Evolutionary conservation across 1,140 invertebrate species (phyloP).

Genomic region (Conus betulinus): DNA sequence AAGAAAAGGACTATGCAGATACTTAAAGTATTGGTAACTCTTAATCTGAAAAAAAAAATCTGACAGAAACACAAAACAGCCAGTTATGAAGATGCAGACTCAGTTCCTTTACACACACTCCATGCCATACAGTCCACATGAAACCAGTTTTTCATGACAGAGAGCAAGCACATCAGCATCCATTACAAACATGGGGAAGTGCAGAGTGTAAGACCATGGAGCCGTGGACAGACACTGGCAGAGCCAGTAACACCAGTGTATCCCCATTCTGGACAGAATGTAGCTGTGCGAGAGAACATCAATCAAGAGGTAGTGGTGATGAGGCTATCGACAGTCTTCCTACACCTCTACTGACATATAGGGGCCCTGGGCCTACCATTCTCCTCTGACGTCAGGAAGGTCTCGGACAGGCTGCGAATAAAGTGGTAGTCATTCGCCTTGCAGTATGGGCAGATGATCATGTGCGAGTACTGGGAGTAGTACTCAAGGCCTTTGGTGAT

Average conservation of each 20-base stretch:
- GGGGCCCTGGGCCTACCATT: background rate
- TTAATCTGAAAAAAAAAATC: too few species aligned
- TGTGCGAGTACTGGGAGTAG: conserved; percentile 96
- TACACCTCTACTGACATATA: conserved; percentile 61
- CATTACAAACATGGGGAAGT: too few species aligned
- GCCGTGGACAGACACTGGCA: too few species aligned
- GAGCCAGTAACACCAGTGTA: background rate
- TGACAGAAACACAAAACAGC: too few species aligned
- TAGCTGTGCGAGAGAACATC: background rate
- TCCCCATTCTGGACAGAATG: background rate
- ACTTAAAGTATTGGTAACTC: too few species aligned
- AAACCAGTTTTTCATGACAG: too few species aligned
- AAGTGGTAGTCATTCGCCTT: conserved; percentile 93
- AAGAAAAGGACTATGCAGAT: too few species aligned
- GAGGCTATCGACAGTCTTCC: background rate
- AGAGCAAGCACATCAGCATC: too few species aligned
- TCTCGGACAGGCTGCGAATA: conserved; percentile 84
- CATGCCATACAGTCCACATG: too few species aligned
- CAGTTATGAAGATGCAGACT: too few species aligned
- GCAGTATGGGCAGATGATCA: conserved; percentile 93
- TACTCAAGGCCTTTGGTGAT: conserved; percentile 83
- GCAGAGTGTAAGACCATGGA: too few species aligned
- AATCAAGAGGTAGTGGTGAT: background rate
- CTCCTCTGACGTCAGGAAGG: conserved; percentile 48
- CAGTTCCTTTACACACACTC: too few species aligned